Evolutionary conservation across 2,797 vertebrate genomes (phyloP).

Genomic region (Buceros bicornis): DNA sequence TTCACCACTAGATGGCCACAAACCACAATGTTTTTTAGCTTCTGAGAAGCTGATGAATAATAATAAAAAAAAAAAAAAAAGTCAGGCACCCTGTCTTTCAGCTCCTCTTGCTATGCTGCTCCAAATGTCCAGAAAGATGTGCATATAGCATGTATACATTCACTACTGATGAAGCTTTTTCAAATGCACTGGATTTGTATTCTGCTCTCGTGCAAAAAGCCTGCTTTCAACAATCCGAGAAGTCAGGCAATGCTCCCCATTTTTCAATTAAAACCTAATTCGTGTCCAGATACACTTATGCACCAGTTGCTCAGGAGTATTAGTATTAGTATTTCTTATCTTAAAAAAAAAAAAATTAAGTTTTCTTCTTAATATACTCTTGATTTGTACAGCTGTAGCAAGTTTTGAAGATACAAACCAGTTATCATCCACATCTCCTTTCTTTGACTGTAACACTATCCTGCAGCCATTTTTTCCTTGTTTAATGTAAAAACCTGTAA

Average conservation of each 20-base stretch:
- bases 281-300: neutral
- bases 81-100: neutral
- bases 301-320: neutral
- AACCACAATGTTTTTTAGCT: neutral
- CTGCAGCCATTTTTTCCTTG: neutral
- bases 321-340: neutral
- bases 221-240: neutral
- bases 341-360: neutral
- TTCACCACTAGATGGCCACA: conserved; percentile 74
- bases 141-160: neutral
- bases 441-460: neutral
- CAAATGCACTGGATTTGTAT: neutral
- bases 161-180: neutral
- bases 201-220: neutral
- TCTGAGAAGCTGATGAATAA: neutral
- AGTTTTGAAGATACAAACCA: neutral
- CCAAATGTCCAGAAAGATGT: neutral
- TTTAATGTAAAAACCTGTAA: neutral
- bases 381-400: neutral
- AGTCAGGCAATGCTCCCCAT: neutral
- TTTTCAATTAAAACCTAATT: neutral
- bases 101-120: neutral
- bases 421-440: neutral
- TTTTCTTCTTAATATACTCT: neutral
- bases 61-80: neutral